These are phyloP conservation scores for Phycodurus eques DNA, from an alignment of 2,113 vertebrate genomes.

Conservation along the genomic window DNA sequence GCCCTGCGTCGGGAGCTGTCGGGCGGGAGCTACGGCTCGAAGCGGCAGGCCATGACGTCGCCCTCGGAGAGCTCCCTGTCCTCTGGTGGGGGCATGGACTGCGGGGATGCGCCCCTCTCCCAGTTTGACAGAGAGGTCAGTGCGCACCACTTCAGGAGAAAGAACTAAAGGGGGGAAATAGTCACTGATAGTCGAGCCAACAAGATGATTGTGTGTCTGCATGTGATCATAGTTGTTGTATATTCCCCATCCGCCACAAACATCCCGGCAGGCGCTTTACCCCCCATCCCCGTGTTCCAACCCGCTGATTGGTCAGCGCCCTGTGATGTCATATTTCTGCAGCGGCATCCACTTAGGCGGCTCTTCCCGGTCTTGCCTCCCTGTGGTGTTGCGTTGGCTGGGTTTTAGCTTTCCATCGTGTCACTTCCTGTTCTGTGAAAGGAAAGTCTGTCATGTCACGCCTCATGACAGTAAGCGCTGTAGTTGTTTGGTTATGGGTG, in stretches of 20 bases:
- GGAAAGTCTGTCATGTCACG: neutral
- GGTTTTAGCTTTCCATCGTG: neutral
- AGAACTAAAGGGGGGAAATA: neutral
- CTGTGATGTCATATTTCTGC: slow-evolving; percentile 21
- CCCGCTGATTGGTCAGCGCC: slow-evolving; percentile 16
- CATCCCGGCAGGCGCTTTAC: slow-evolving; percentile 30
- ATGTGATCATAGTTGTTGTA: neutral
- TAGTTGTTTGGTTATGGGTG: slow-evolving; percentile 10
- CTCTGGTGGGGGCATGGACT: slow-evolving; percentile 91
- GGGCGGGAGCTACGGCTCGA: slow-evolving; percentile 85
- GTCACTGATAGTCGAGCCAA: neutral
- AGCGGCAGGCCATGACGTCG: slow-evolving; percentile 89
- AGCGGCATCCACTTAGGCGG: neutral
- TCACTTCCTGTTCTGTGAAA: neutral
- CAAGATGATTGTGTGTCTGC: neutral
- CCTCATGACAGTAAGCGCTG: neutral
- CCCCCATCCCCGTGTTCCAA: slow-evolving; percentile 25
- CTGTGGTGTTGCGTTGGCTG: neutral
- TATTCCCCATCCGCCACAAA: slow-evolving; percentile 33
- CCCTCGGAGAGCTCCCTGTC: slow-evolving; percentile 95
- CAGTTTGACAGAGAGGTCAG: slow-evolving; percentile 95
- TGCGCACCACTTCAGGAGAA: neutral
- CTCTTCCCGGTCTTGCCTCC: neutral
- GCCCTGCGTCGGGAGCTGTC: slow-evolving; percentile 89
- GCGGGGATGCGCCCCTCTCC: slow-evolving; percentile 83